Conservation (phyloP, 2,888 invertebrate species). For the Nemoura dubitans region DNA sequence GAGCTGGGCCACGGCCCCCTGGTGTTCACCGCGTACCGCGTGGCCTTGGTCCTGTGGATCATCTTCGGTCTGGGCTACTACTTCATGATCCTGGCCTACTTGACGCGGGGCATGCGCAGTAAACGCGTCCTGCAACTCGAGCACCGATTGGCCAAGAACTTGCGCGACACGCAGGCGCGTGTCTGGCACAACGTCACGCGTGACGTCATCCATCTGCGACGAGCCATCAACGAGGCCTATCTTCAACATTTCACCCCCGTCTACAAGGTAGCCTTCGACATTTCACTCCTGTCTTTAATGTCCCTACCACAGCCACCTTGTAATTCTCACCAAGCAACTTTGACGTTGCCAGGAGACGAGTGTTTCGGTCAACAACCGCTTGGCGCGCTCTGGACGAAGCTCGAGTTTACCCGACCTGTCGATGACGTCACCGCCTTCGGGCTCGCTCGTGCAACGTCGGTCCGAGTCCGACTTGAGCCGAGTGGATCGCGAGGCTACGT, state of each 20-base stretch:
- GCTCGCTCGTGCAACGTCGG: background rate
- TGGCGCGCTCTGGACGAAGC: conserved; percentile 48
- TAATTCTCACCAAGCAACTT: too few species aligned
- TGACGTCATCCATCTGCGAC: conserved; percentile 76
- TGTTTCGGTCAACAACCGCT: conserved; percentile 54
- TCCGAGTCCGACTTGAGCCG: conserved; percentile 82
- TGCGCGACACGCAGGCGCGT: conserved; percentile 80
- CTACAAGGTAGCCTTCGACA: conserved; percentile 66
- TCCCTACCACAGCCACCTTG: background rate
- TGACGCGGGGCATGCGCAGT: conserved; percentile 79
- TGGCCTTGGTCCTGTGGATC: conserved; percentile 87
- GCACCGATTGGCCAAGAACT: conserved; percentile 77
- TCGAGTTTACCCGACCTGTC: conserved; percentile 48
- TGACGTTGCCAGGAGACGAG: background rate
- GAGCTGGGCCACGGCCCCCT: conserved; percentile 44
- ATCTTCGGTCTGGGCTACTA: conserved; percentile 91
- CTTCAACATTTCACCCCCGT: conserved; percentile 73
- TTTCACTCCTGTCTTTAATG: background rate
- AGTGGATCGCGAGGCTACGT: conserved; percentile 82
- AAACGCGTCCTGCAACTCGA: conserved; percentile 78
- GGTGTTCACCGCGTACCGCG: conserved; percentile 75
- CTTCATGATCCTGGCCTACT: conserved; percentile 88
- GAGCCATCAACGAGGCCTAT: conserved; percentile 83
- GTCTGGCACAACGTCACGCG: conserved; percentile 80
- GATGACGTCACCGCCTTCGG: background rate